These are phyloP conservation scores for Sturnira hondurensis DNA, from an alignment of 2,113 vertebrate genomes.

Conservation along the genomic window DNA sequence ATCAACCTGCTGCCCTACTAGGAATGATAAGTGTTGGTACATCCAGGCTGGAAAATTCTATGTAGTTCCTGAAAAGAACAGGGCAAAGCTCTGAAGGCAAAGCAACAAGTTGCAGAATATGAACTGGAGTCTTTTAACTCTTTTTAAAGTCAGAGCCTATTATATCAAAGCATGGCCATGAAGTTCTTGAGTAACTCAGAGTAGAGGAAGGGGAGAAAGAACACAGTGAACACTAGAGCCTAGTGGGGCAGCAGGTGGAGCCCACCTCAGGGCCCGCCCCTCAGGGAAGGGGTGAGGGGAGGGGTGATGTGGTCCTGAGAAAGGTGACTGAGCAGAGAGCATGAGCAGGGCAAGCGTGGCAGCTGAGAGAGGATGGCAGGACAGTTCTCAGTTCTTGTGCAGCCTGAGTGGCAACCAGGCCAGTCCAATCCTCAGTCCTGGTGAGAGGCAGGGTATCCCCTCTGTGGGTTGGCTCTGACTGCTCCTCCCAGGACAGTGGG, in stretches of 20 bases:
- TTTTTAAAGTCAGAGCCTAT: background rate
- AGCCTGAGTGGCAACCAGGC: background rate
- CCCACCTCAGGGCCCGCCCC: too few species aligned
- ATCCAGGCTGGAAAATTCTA: background rate
- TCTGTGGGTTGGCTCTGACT: background rate
- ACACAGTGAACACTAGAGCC: fast-evolving
- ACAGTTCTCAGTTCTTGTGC: background rate
- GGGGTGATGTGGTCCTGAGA: background rate
- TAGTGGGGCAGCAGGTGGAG: background rate
- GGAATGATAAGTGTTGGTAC: background rate
- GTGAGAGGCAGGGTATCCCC: background rate
- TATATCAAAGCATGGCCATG: background rate
- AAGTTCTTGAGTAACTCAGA: background rate
- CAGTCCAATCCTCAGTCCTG: background rate
- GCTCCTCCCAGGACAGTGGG: background rate
- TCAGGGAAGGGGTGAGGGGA: background rate
- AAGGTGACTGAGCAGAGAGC: background rate
- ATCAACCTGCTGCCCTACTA: too few species aligned
- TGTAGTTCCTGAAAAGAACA: background rate
- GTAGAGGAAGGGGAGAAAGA: background rate
- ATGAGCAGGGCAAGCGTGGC: background rate
- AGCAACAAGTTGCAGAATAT: background rate
- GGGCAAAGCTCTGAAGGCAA: background rate
- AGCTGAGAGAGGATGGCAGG: background rate
- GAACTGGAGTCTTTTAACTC: background rate